A percentile compares a stretch with the other conserved stretches of the same genome.
These are phyloP conservation scores for Baryphthengus martii DNA, from an alignment of 2,113 vertebrate genomes.

Conservation along the genomic window DNA sequence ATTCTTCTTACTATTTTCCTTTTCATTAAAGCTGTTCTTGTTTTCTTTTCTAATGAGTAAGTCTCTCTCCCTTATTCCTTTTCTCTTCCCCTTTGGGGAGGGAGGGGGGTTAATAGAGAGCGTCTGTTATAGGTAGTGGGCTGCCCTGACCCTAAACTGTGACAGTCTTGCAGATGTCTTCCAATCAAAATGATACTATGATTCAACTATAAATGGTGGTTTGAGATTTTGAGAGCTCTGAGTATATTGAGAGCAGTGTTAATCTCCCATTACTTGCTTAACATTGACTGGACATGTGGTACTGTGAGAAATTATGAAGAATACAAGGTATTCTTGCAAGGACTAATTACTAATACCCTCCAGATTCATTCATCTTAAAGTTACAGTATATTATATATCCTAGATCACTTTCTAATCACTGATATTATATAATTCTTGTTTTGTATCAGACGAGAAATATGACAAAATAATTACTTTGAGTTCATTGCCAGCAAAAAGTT, in stretches of 20 bases:
- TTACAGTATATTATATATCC: not conserved
- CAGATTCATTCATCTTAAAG: not conserved
- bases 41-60: too few relatives aligned
- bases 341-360: not conserved
- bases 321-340: not conserved
- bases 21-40: too few relatives aligned
- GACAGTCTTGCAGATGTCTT: not conserved
- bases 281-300: not conserved
- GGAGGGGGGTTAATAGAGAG: too few relatives aligned
- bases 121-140: too few relatives aligned
- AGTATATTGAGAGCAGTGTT: not conserved
- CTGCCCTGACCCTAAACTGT: too few relatives aligned
- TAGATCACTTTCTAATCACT: not conserved
- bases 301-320: not conserved
- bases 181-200: not conserved
- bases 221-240: not conserved
- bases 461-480: not conserved
- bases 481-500: not conserved
- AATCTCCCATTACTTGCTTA: not conserved
- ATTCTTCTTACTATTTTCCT: too few relatives aligned
- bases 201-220: not conserved
- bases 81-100: too few relatives aligned
- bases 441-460: not conserved
- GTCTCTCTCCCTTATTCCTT: too few relatives aligned
- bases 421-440: not conserved